Conservation (phyloP, 35 echinoderm and acorn worm genomes). For the Heliocidaris erythrogramma region DNA sequence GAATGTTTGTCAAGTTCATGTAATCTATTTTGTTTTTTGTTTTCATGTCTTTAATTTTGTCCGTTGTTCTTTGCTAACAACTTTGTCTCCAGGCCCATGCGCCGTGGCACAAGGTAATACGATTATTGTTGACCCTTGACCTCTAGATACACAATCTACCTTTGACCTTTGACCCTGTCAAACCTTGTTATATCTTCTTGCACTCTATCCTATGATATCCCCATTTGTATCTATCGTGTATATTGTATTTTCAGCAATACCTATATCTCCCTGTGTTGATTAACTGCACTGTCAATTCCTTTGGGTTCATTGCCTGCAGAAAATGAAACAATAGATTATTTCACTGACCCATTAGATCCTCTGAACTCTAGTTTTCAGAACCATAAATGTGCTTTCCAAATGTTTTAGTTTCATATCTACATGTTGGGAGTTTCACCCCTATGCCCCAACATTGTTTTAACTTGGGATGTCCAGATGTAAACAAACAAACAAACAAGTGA, state of each 20-base stretch:
- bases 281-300: neutral
- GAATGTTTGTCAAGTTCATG: neutral
- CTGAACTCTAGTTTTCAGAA: no score
- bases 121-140: slow-evolving; percentile 21
- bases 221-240: neutral
- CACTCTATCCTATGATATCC: neutral
- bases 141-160: neutral
- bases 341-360: no score
- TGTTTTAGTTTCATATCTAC: no score
- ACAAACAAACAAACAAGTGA: no score
- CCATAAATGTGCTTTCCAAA: no score
- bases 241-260: neutral
- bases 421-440: no score
- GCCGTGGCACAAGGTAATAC: slow-evolving; percentile 49
- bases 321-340: no score
- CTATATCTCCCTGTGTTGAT: neutral
- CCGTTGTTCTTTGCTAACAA: slow-evolving; percentile 45
- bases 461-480: no score
- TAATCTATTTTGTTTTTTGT: neutral
- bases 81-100: slow-evolving; percentile 45
- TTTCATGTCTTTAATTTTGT: slow-evolving; percentile 30
- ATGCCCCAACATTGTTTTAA: no score
- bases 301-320: neutral
- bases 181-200: slow-evolving; percentile 19
- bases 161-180: slow-evolving; percentile 24